Percentiles rank a stretch among this genome's conserved stretches.
Conservation (phyloP, 2,888 invertebrate genomes). For the Andrena bucephala region DNA sequence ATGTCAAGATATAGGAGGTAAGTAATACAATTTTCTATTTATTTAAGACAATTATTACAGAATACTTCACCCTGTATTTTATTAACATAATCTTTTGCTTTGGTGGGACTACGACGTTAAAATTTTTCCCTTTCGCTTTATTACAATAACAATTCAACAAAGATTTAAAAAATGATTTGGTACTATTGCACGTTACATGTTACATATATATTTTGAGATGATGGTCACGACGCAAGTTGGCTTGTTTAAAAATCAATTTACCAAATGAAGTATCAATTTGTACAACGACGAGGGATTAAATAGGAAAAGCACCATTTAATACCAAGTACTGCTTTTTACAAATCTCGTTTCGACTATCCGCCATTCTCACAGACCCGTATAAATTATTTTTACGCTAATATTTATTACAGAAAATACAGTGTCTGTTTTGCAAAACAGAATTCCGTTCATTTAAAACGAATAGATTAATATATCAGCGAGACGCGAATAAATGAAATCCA, state of each 20-base stretch:
- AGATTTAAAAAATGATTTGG: conserved; percentile 18
- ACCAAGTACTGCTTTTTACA: conserved; percentile 55
- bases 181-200: not conserved
- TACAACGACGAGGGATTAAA: conserved; percentile 34
- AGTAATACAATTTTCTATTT: conserved; percentile 31
- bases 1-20: too few relatives aligned
- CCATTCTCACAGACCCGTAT: conserved; percentile 28
- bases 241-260: conserved; percentile 19
- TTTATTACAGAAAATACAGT: conserved; percentile 54
- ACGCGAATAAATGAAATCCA: conserved; percentile 19
- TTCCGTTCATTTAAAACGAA: conserved; percentile 47
- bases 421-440: conserved; percentile 25
- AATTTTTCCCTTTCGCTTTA: conserved; percentile 9
- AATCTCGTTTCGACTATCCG: conserved; percentile 31
- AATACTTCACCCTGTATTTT: conserved; percentile 31
- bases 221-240: conserved; percentile 12
- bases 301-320: conserved; percentile 51
- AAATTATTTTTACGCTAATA: conserved; percentile 44
- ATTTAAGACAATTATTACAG: conserved; percentile 40
- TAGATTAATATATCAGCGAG: conserved; percentile 17
- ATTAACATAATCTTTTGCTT: conserved; percentile 33
- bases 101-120: conserved; percentile 11
- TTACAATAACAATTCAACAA: conserved; percentile 14
- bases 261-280: conserved; percentile 28
- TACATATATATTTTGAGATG: not conserved